Percentiles rank a stretch among this genome's conserved stretches.
Conservation (phyloP, 2,797 vertebrate genomes). For the Trematomus bernacchii region DNA sequence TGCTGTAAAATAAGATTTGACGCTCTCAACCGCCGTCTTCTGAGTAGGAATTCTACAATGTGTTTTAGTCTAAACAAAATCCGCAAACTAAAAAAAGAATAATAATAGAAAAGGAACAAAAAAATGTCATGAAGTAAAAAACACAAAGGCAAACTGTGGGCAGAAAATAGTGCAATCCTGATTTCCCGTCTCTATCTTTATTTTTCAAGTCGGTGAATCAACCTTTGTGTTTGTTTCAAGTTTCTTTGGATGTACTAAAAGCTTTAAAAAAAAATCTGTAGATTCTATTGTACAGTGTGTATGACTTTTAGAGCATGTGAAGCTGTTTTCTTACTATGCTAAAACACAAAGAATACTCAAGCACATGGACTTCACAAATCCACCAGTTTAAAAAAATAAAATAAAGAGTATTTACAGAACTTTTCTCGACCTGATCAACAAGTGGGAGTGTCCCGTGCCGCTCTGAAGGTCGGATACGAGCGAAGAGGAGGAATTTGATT, state of each 20-base stretch:
- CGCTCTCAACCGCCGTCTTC: constrained; percentile 31
- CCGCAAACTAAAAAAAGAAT: constrained; percentile 43
- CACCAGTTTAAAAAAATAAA: constrained; percentile 42
- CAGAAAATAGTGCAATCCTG: constrained; percentile 63
- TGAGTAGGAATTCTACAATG: constrained; percentile 55
- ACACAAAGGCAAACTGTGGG: constrained; percentile 41
- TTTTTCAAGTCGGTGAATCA: constrained; percentile 48
- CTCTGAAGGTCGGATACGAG: constrained; percentile 29
- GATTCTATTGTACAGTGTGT: constrained; percentile 86
- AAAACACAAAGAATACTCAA: constrained; percentile 79
- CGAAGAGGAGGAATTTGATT: constrained; percentile 38
- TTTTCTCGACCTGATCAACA: constrained; percentile 34
- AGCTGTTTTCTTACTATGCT: constrained; percentile 83
- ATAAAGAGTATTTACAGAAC: constrained; percentile 43
- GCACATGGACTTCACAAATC: constrained; percentile 74
- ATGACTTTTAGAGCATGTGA: constrained; percentile 87
- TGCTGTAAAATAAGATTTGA: constrained; percentile 66
- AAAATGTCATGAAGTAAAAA: constrained; percentile 35
- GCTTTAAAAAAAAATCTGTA: constrained; percentile 84
- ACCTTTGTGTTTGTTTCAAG: constrained; percentile 49
- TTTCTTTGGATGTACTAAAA: constrained; percentile 81
- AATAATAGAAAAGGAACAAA: constrained; percentile 20
- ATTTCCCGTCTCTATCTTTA: constrained; percentile 34
- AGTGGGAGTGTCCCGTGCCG: constrained; percentile 6
- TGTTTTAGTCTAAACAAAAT: constrained; percentile 53